phyloP scores from a whole-genome alignment of 2,113 vertebrate species.

The Pterocles orientalis region DNA sequence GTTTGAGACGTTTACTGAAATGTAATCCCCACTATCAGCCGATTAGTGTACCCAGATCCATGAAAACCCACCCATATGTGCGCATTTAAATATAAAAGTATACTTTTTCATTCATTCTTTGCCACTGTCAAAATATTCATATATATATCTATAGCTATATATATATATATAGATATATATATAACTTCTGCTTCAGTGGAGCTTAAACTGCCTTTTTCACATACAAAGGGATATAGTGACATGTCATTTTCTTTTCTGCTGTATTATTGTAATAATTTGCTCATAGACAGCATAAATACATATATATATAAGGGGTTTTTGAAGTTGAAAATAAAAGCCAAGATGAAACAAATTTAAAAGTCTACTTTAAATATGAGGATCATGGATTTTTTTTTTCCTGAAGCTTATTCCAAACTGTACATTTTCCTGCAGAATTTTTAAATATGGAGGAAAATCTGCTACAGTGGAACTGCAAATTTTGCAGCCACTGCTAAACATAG shows the following conservation, averaged over 20 bases:
- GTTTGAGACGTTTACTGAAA: neutral
- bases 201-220: neutral
- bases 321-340: neutral
- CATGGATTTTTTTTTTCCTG: neutral
- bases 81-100: neutral
- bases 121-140: neutral
- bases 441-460: neutral
- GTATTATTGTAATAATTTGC: neutral
- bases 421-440: neutral
- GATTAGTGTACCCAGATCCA: neutral
- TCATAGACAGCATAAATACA: neutral
- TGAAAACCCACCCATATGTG: neutral
- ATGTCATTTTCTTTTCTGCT: neutral
- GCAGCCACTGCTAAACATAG: neutral
- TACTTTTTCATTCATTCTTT: neutral
- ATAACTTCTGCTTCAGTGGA: neutral
- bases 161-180: neutral
- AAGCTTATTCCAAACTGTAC: neutral
- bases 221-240: neutral
- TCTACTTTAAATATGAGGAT: neutral
- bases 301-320: rapidly evolving
- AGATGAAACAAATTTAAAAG: neutral
- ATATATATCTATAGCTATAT: neutral
- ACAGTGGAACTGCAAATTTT: neutral
- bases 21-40: neutral